phyloP scores from a whole-genome alignment of 2,888 invertebrate species.

The Macrophya alboannulata region DNA sequence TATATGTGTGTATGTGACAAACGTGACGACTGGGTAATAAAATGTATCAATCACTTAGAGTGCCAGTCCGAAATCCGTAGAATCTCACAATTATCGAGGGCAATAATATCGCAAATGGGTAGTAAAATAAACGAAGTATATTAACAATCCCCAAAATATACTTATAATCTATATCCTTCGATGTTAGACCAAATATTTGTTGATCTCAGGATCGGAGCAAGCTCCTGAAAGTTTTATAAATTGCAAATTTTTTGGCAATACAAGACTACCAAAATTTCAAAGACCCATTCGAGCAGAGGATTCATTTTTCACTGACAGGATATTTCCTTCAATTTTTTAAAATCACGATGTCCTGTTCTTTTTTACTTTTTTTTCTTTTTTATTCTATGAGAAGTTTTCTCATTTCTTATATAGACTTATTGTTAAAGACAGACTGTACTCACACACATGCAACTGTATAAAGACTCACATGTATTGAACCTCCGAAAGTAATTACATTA shows the following conservation, averaged over 20 bases:
- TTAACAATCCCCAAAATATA: neutral
- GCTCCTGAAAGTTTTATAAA: too few species aligned
- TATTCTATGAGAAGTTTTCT: neutral
- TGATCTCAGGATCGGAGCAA: neutral
- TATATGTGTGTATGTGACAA: neutral
- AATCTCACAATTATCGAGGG: conserved; percentile 17
- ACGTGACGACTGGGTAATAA: conserved; percentile 16
- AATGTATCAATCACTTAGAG: conserved; percentile 26
- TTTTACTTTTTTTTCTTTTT: neutral
- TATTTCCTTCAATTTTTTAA: neutral
- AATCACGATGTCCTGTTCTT: neutral
- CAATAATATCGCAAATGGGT: neutral
- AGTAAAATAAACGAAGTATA: conserved; percentile 16
- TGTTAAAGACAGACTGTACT: neutral
- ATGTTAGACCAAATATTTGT: conserved; percentile 5
- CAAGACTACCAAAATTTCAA: neutral
- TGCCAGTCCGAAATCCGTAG: neutral
- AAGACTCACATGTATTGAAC: conserved; percentile 17
- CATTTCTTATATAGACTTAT: neutral
- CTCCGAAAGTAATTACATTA: conserved; percentile 22
- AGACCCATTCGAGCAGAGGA: neutral
- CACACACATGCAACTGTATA: neutral
- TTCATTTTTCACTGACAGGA: neutral
- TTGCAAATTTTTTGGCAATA: neutral
- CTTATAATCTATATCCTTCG: neutral